Base-by-base conservation (phyloP, 2,888 invertebrate genomes). In the Stramonita haemastoma region DNA sequence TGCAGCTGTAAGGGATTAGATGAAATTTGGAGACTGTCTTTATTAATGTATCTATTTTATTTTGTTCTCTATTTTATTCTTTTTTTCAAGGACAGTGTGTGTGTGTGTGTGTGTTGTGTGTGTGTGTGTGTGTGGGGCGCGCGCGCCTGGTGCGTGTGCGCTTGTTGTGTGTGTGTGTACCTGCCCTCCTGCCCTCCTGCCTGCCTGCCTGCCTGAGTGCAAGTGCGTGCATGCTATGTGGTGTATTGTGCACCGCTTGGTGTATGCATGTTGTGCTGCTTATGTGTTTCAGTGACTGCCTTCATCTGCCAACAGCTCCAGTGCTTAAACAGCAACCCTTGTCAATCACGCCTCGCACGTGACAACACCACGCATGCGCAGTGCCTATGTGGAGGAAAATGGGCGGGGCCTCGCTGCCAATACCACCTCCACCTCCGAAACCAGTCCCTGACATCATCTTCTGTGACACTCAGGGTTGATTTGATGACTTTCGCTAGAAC, bases 281-380 rank as follows among this genome's bases (percentile, higher is more conserved):
- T 29, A 56, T 57, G 56, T 57, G n/a, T 57, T 46, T 0, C 88
- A 88, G 89, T 46, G n/a, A 46, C 56, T 2, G 70, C 81, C 29
- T n/a, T 29, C 70, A 70, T 83, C 88, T 92, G 91, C 73, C 90
- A 92, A 13, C 85, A 91, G 29, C 87, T 92, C 0, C 89, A 88
- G 29, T 92, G 91, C 86, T 89, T 90, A 81, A 89, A 92, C 87
- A 86, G 89, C 81, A 92, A 91, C 86, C 90, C 90, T 22, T 92
- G 91, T 87, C 90, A 89, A 32, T 85, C 90, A n/a, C 29, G 81
- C 46, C 11, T 86, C 22, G 32, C 89, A 36, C 89, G 89, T 46
- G 88, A 84, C 77, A 89, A 90, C n/a, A 56, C 77, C 15, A 86
- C 85, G 32, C 89, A 92, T 29, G 90, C 91, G 56, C 86, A 73